These are phyloP conservation scores for Euplagia quadripunctaria DNA, from an alignment of 2,888 invertebrate genomes.

Conservation along the genomic window DNA sequence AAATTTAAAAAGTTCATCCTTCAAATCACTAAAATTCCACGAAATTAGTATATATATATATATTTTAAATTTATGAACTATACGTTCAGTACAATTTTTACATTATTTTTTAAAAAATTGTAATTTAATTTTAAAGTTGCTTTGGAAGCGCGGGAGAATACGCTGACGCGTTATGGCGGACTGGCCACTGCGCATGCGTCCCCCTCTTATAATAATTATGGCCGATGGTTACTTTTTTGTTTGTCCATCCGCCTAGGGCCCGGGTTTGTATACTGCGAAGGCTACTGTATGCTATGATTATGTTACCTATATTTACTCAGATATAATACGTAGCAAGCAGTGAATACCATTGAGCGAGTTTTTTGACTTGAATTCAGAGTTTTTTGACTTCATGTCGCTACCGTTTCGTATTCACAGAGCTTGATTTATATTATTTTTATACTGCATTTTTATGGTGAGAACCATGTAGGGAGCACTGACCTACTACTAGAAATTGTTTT, in stretches of 20 bases:
- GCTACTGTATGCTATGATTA: constrained; percentile 50
- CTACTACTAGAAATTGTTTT: neutral
- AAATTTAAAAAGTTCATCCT: constrained; percentile 65
- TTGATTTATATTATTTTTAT: neutral
- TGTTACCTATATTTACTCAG: constrained; percentile 18
- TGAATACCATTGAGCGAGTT: constrained; percentile 25
- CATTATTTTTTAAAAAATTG: constrained; percentile 46
- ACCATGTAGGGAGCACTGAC: neutral
- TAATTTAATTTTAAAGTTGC: constrained; percentile 13
- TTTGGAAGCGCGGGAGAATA: constrained; percentile 48
- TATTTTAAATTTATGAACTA: constrained; percentile 27
- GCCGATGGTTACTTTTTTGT: constrained; percentile 79
- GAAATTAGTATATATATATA: constrained; percentile 62
- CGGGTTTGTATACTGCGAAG: constrained; percentile 60
- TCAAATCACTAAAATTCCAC: constrained; percentile 55
- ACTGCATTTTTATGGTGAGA: neutral
- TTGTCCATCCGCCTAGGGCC: constrained; percentile 67
- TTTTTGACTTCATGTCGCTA: constrained; percentile 46
- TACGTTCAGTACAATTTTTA: constrained; percentile 11
- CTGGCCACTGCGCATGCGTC: constrained; percentile 72
- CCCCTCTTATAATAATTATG: constrained; percentile 82
- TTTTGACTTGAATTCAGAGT: constrained; percentile 28
- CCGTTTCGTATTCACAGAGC: constrained; percentile 13
- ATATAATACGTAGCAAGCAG: neutral
- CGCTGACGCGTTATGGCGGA: constrained; percentile 66